Conservation (phyloP, 2,113 vertebrate genomes). For the Potamarius usumacintae region DNA sequence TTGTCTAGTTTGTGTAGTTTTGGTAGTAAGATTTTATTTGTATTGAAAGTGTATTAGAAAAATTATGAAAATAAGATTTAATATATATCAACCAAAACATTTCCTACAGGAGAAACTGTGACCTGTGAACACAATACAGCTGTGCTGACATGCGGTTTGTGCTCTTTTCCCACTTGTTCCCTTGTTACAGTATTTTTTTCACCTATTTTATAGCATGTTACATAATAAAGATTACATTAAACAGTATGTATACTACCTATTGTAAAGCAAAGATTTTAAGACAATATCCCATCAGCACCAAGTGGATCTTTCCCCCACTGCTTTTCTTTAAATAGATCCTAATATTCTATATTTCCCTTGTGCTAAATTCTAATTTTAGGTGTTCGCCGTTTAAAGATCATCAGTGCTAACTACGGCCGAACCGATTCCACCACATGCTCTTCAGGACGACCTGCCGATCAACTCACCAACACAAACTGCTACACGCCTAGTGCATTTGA, state of each 20-base stretch:
- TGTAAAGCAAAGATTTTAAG: neutral
- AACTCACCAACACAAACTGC: conserved; percentile 29
- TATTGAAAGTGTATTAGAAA: too few species aligned
- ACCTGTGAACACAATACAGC: conserved; percentile 3
- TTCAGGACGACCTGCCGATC: neutral
- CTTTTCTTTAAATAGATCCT: neutral
- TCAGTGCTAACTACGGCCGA: conserved; percentile 29
- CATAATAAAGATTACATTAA: neutral
- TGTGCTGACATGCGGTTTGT: conserved; percentile 30
- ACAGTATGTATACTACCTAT: neutral
- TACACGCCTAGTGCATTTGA: neutral
- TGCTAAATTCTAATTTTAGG: conserved; percentile 11
- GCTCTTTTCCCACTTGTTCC: neutral
- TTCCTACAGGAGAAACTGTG: conserved; percentile 9
- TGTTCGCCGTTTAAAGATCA: neutral
- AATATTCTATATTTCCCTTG: neutral
- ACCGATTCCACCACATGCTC: conserved; percentile 27
- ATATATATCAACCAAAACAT: neutral
- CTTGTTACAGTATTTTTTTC: neutral
- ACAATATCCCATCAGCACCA: neutral
- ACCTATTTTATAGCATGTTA: neutral
- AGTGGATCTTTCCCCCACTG: neutral
- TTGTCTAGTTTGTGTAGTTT: too few species aligned
- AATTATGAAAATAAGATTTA: neutral
- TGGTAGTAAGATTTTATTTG: too few species aligned